A percentile compares a stretch with the other conserved stretches of the same genome.
These are phyloP conservation scores for Drosophila sordidapex DNA, from an alignment of 2,888 invertebrate genomes.

Conservation along the genomic window DNA sequence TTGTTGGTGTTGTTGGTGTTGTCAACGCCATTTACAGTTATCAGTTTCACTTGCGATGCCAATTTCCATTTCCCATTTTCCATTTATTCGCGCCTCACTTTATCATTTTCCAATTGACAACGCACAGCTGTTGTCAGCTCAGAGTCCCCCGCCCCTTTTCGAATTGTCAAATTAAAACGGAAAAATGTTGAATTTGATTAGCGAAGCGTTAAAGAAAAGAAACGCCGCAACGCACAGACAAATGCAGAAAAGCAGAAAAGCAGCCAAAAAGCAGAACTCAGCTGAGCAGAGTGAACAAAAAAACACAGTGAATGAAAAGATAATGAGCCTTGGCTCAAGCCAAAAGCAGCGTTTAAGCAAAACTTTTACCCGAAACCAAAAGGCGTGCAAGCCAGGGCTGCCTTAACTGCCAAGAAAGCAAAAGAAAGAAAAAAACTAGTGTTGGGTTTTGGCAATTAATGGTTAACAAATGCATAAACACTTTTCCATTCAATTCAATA, in stretches of 20 bases:
- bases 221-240: conserved; percentile 38
- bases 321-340: conserved; percentile 69
- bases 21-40: conserved; percentile 54
- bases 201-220: conserved; percentile 77
- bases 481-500: neutral
- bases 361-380: conserved; percentile 65
- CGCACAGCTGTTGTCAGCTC: conserved; percentile 68
- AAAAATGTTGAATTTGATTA: conserved; percentile 81
- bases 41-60: conserved; percentile 62
- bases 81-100: conserved; percentile 62
- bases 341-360: conserved; percentile 63
- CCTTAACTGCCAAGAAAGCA: neutral
- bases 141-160: conserved; percentile 25
- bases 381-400: conserved; percentile 51
- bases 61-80: conserved; percentile 69
- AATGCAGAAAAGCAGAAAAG: conserved; percentile 29
- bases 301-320: conserved; percentile 55
- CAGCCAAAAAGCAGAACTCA: neutral
- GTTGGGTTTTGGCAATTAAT: neutral
- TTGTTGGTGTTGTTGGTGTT: conserved; percentile 7
- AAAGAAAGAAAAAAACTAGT: neutral
- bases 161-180: conserved; percentile 80
- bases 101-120: conserved; percentile 79
- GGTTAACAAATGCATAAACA: neutral
- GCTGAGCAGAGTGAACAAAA: neutral